phyloP scores from a whole-genome alignment of 1,140 invertebrate genomes.

The Eumaeus atala region DNA sequence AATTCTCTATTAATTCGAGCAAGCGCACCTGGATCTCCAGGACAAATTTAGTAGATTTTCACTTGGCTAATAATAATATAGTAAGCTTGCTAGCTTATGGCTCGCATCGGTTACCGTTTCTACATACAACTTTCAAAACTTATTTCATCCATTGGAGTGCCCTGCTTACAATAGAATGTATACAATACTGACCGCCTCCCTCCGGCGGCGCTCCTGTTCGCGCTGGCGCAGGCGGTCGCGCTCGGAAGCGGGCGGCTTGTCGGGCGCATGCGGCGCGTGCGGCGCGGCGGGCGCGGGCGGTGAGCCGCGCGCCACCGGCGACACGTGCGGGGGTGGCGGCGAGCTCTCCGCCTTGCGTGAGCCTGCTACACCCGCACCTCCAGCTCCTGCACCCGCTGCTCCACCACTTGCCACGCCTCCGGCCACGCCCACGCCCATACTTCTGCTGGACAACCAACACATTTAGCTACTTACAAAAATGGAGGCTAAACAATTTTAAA shows the following conservation, averaged over 20 bases:
- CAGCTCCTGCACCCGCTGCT: conserved; percentile 26
- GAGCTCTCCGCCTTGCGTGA: conserved; percentile 31
- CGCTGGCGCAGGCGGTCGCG: conserved; percentile 85
- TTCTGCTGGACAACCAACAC: background rate
- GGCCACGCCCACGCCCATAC: background rate
- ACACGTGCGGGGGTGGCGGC: conserved; percentile 45
- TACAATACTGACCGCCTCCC: conserved; percentile 85
- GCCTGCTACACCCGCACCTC: conserved; percentile 26
- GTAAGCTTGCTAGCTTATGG: no score
- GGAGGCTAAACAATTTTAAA: no score
- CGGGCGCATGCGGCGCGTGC: conserved; percentile 77
- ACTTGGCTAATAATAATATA: no score
- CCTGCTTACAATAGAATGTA: no score
- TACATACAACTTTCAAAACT: no score
- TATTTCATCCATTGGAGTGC: no score
- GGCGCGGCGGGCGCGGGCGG: conserved; percentile 60
- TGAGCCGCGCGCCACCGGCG: conserved; percentile 45
- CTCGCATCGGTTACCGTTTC: background rate
- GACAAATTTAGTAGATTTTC: no score
- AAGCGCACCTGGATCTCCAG: no score
- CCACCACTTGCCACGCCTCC: conserved; percentile 22
- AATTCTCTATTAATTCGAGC: no score
- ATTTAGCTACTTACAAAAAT: background rate
- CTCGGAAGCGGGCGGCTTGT: conserved; percentile 82
- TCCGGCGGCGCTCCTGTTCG: conserved; percentile 91